Evolutionary conservation across 1,140 invertebrate species (phyloP).

Genomic region (Luehdorfia chinensis): DNA sequence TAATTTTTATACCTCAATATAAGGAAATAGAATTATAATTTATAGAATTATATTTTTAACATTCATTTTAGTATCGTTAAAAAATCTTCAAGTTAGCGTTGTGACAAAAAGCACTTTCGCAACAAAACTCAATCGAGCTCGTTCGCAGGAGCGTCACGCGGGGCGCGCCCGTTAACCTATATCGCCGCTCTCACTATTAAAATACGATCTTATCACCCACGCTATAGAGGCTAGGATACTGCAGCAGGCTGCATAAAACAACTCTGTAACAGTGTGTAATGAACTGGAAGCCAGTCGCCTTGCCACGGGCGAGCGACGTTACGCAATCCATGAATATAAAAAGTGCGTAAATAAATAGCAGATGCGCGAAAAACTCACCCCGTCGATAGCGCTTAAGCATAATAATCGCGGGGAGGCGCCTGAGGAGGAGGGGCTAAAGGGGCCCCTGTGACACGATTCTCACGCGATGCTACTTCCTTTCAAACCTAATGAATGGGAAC

Average conservation of each 20-base stretch:
- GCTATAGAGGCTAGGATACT: constrained; percentile 29
- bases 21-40: too few species aligned
- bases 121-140: too few species aligned
- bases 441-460: constrained; percentile 69
- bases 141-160: too few species aligned
- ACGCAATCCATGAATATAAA: constrained; percentile 72
- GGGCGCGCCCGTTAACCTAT: too few species aligned
- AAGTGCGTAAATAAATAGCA: constrained; percentile 76
- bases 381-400: constrained; percentile 67
- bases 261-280: constrained; percentile 55
- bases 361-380: constrained; percentile 74
- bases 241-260: constrained; percentile 2
- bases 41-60: too few species aligned
- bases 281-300: constrained; percentile 64
- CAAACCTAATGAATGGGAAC: constrained; percentile 68
- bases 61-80: too few species aligned
- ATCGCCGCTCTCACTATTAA: too few species aligned
- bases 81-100: too few species aligned
- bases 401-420: constrained; percentile 53
- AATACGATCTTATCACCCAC: too few species aligned
- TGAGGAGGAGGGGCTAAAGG: constrained; percentile 24
- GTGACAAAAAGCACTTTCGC: too few species aligned
- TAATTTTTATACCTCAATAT: too few species aligned
- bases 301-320: constrained; percentile 47
- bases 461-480: constrained; percentile 69